Evolutionary conservation across 2,113 vertebrate species (phyloP).

Genomic region (Cettia cetti): DNA sequence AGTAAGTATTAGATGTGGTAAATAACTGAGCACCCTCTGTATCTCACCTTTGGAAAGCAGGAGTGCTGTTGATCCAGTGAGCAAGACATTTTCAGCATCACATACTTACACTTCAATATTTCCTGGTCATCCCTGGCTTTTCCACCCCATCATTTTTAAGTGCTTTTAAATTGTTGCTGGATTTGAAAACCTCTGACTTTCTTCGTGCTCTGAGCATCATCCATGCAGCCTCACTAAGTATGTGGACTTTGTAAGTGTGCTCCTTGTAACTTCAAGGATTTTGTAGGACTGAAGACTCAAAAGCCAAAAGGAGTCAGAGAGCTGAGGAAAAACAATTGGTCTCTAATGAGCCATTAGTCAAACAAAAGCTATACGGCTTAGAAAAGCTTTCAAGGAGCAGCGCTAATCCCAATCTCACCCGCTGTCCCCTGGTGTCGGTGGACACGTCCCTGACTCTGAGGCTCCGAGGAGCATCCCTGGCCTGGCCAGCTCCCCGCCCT

Average conservation of each 20-base stretch:
- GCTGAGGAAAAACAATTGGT: background rate
- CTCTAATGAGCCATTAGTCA: background rate
- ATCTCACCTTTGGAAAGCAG: background rate
- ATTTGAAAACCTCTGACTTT: background rate
- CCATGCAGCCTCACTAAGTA: background rate
- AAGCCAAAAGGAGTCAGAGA: background rate
- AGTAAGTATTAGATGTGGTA: background rate
- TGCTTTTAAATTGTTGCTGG: background rate
- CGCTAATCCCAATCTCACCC: background rate
- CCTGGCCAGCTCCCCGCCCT: rapidly evolving
- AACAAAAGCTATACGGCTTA: background rate
- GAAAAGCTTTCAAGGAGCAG: background rate
- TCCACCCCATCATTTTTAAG: background rate
- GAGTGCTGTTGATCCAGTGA: background rate
- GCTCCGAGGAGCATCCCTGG: background rate
- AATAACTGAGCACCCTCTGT: background rate
- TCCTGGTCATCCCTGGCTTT: background rate
- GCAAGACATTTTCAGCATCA: background rate
- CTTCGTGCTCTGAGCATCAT: background rate
- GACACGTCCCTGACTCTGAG: rapidly evolving
- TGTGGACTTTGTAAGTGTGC: background rate
- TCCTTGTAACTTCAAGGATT: background rate
- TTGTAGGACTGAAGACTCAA: background rate
- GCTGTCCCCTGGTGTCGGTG: background rate
- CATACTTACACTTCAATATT: background rate